Evolutionary conservation across 2,113 vertebrate species (phyloP), one percentile per base, ranked within the genome.

Genomic region (Larimichthys crocea): DNA sequence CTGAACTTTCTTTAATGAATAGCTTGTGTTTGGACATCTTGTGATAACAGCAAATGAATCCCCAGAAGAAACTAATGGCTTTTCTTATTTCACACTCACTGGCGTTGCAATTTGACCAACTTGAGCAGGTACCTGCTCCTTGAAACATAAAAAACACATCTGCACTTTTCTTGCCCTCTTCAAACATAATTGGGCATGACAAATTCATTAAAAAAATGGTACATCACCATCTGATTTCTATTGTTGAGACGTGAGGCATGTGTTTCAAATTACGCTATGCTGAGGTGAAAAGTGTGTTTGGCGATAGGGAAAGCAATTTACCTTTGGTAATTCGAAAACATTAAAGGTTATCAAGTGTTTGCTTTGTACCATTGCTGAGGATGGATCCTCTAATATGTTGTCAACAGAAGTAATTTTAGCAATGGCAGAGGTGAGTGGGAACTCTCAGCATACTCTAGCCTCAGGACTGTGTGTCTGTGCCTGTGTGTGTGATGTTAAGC

Each of bases 401-500:
- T 76, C 53, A 89, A 79, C 66, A 71, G 5, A 50, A 76, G 71
- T 74, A 44, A 79, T 86, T 80, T 74, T 24, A 35, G 11, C 12
- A 1, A 14, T 61, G 66, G 78, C 69, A 59, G 31, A 86, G 56
- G 84, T 48, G 29, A 86, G 44, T 0, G 53, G 49, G 31, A 68
- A 57, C 14, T 0, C 55, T 73, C 10, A 1, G 24, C 8, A n/a
- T 19, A 65, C 46, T 24, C 48, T 42, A 14, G 20, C 50, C 4
- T 5, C 2, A 8, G 10, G 17, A 11, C 31, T 5, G 16, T 48
- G 16, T 63, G n/a, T 22, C 19, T 61, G 22, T 50, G 35, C 5
- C 5, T 4, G 19, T 44, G 42, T 44, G 65, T 55, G 59, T 16
- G 44, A 40, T 40, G 8, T 40, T 8, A 40, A 61, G 11, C 50